Evolutionary conservation across 64 coral and sea anemone species (phyloP), one percentile per base, ranked within the genome.

Genomic region (Trachythela sp.): DNA sequence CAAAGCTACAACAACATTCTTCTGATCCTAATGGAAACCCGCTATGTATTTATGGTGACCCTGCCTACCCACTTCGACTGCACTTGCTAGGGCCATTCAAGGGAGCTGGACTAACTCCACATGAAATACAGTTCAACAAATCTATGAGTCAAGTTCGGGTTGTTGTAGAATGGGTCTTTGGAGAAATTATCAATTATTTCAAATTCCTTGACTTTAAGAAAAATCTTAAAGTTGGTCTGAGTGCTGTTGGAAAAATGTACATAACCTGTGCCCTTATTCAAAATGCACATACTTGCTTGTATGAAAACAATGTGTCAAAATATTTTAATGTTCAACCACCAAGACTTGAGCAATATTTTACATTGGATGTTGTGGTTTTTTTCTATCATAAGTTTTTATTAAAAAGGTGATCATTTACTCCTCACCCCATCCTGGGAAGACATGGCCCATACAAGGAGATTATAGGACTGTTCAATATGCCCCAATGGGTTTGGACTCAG

Each of bases 221-320:
- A 64, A 22, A 64, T 64, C 56, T 64, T 64, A 64, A 64, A 64
- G 26, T n/a, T 26, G 56, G 56, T 64, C 56, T 64, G 1, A 64
- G 56, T 64, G 56, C 56, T 64, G 56, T 64, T 64, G 56, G 56
- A 20, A 64, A 64, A 64, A n/a, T 64, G 56, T 64, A 64, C 56
- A 64, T 27, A 24, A 64, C 56, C 56, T 64, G 56, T 27, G 20
- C 20, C 8, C 56, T 64, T 18, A 64, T 64, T 27, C 56, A 64
- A 64, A 64, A 64, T n/a, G 15, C 56, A 22, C 56, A 64, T 64
- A 64, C 56, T 64, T 20, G 56, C 56, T 64, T 64, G 24, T 64
- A 64, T 64, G 56, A 64, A 64, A 64, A 64, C 56, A 64, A 64
- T 27, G 26, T 27, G 22, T 64, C 56, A 64, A 64, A 64, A 64